These are phyloP conservation scores for Dallia pectoralis DNA, from an alignment of 2,797 vertebrate genomes.

Conservation along the genomic window DNA sequence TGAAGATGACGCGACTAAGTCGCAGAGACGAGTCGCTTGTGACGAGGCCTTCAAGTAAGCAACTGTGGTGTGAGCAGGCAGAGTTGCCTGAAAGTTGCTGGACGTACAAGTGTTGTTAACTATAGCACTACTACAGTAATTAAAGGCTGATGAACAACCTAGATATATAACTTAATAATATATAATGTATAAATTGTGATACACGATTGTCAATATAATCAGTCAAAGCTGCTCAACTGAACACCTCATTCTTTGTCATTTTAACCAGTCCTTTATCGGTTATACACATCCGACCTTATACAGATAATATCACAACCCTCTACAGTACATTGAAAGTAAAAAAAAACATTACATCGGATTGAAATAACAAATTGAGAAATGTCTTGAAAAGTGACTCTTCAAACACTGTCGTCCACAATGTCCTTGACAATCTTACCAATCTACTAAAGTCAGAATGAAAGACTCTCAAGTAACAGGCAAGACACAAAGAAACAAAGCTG, in stretches of 20 bases:
- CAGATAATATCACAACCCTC: background rate
- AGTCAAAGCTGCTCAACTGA: background rate
- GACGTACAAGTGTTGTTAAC: background rate
- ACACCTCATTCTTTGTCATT: background rate
- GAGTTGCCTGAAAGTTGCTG: too few species aligned
- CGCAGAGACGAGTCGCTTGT: too few species aligned
- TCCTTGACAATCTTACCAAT: background rate
- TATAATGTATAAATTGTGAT: background rate
- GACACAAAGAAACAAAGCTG: conserved; percentile 11
- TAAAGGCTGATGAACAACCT: too few species aligned
- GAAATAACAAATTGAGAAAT: too few species aligned
- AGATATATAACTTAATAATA: too few species aligned
- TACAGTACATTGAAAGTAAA: too few species aligned
- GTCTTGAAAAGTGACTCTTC: too few species aligned
- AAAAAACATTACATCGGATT: too few species aligned
- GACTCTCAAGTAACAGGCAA: background rate
- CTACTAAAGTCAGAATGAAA: background rate
- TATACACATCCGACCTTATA: background rate
- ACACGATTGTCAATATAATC: background rate
- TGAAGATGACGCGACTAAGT: too few species aligned
- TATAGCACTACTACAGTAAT: background rate
- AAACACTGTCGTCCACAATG: background rate
- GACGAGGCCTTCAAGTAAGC: too few species aligned
- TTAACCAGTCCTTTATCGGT: background rate
- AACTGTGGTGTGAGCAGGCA: too few species aligned